phyloP scores from a whole-genome alignment of 2,113 vertebrate genomes.

The Manacus vitellinus region DNA sequence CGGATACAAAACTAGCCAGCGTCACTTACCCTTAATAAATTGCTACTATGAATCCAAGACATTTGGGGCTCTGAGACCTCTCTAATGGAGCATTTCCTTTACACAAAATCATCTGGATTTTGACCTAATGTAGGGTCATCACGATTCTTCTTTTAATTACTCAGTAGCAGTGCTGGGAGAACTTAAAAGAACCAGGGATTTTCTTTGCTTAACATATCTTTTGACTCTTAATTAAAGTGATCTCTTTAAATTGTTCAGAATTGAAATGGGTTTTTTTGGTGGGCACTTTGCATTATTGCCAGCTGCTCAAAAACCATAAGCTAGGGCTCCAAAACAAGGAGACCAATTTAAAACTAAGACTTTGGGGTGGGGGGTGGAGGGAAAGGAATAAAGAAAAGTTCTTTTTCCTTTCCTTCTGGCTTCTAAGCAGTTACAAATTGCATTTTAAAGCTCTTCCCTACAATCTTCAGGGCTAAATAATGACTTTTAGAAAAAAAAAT shows the following conservation, averaged over 20 bases:
- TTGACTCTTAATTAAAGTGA: slow-evolving; percentile 38
- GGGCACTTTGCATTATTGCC: slow-evolving; percentile 46
- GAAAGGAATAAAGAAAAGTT: background rate
- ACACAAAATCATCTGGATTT: slow-evolving; percentile 40
- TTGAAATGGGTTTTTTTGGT: background rate
- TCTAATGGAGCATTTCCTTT: slow-evolving; percentile 41
- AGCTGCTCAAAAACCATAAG: slow-evolving; percentile 53
- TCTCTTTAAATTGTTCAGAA: slow-evolving; percentile 47
- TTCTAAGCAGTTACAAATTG: background rate
- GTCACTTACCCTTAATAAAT: background rate
- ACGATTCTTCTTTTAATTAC: slow-evolving; percentile 38
- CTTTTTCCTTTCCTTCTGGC: background rate
- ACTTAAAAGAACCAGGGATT: slow-evolving; percentile 32
- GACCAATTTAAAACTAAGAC: slow-evolving; percentile 25
- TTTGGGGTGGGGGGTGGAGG: background rate
- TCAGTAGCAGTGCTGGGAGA: background rate
- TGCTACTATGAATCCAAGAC: background rate
- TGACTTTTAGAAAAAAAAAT: background rate
- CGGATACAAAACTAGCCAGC: background rate
- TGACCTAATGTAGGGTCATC: slow-evolving; percentile 46
- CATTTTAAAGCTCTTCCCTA: background rate
- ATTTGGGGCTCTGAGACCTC: background rate
- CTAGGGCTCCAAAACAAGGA: background rate
- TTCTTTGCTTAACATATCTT: slow-evolving; percentile 38
- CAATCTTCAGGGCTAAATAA: background rate